Evolutionary conservation across 2,113 vertebrate genomes (phyloP), one percentile per base, ranked within the genome.

Genomic region (Serinus canaria): DNA sequence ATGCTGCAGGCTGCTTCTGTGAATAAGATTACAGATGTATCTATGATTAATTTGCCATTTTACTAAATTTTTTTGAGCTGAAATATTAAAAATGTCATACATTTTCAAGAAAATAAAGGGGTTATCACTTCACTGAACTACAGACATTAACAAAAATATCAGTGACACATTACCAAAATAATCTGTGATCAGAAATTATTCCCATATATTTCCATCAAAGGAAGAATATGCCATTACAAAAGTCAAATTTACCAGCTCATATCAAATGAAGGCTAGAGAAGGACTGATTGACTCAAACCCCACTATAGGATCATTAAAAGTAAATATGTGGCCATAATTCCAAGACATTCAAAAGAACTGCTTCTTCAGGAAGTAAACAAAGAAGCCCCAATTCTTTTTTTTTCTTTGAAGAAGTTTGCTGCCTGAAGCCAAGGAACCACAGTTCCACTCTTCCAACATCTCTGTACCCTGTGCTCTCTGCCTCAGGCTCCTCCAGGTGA

Each of bases 11-110:
- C 74, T 69, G 31, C 13, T 58, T 64, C 62, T 85, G 15, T 56
- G 60, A 87, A 46, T 55, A 87, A 72, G 35, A 84, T 58, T 88
- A 66, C 50, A 90, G 43, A 87, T 53, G 11, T 59, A 73, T 8
- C 6, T 62, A 58, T 73, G 89, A 94, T 80, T 92, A 90, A 91
- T 88, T 75, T 94, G 41, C 41, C 59, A 67, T 88, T 88, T 93
- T 47, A 78, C 31, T 20, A 52, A 24, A 14, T 2, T 44, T 44
- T 53, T 63, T 31, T 53, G 4, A 83, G 27, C 7, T 46, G 8
- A 86, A 93, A 88, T 55, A 90, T 30, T 72, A 44, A 27, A 87
- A 82, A 35, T 24, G 37, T 23, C 69, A 74, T 21, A 50, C 2
- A 44, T 21, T 19, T 52, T 76, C 4, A 0, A 73, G 25, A 68